phyloP scores from a whole-genome alignment of 2,113 vertebrate species.

The Lynx canadensis region DNA sequence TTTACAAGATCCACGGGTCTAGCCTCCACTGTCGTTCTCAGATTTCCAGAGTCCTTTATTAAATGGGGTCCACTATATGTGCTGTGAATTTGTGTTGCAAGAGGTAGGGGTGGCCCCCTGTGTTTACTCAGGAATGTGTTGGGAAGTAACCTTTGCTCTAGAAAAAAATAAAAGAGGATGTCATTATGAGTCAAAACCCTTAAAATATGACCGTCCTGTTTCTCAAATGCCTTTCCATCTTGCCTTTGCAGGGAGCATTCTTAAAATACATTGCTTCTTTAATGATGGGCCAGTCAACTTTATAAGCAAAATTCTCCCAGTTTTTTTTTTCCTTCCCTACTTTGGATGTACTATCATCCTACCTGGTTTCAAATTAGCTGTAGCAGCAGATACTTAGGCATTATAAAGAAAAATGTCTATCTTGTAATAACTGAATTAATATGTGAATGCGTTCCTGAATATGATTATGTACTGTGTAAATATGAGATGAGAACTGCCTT shows the following conservation, averaged over 20 bases:
- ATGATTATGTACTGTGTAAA: neutral
- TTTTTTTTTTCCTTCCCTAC: neutral
- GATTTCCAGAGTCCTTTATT: neutral
- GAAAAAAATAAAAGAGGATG: conserved; percentile 38
- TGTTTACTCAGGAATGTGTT: neutral
- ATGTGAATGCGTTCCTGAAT: neutral
- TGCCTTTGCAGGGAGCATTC: neutral
- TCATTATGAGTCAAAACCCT: neutral
- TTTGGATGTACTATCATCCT: neutral
- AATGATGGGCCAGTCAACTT: neutral
- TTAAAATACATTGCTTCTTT: neutral
- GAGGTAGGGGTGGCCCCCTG: neutral
- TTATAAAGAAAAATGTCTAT: neutral
- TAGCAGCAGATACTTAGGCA: neutral
- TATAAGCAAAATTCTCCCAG: neutral
- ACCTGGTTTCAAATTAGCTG: neutral
- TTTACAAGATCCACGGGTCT: neutral
- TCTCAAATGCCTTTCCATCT: conserved; percentile 7
- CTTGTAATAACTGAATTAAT: neutral
- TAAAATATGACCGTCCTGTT: neutral
- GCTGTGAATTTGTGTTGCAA: neutral
- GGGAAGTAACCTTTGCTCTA: neutral
- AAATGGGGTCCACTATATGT: neutral
- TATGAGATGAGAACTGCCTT: neutral
- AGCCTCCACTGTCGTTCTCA: neutral